Conservation (phyloP, 2,113 vertebrate genomes). For the Platycercus adscitus region DNA sequence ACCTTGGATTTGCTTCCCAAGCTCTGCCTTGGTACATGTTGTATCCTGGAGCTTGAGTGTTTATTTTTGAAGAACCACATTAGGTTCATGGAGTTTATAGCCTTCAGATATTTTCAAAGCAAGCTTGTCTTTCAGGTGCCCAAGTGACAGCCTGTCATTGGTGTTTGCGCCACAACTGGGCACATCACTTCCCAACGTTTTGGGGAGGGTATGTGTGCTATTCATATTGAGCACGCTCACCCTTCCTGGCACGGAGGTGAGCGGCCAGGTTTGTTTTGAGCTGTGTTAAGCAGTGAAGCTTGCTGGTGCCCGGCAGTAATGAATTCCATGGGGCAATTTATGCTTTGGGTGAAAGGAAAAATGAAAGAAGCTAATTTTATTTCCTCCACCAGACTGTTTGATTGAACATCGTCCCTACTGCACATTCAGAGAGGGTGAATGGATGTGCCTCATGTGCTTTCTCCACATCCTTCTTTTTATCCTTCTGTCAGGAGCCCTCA, state of each 20-base stretch:
- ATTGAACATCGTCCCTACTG: background rate
- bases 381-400: background rate
- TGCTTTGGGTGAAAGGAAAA: background rate
- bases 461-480: background rate
- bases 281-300: background rate
- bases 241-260: background rate
- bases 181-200: background rate
- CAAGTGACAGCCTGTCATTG: background rate
- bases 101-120: background rate
- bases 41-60: background rate
- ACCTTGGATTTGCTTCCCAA: background rate
- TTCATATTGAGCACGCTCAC: background rate
- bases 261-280: background rate
- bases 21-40: background rate
- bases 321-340: background rate
- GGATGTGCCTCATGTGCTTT: background rate
- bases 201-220: background rate
- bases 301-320: background rate
- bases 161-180: background rate
- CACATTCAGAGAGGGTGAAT: background rate
- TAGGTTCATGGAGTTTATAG: background rate
- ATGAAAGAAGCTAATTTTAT: background rate
- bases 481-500: background rate
- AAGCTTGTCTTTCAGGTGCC: background rate
- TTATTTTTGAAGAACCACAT: background rate